Base-by-base conservation (phyloP, 2,888 invertebrate species). In the Podotricha telesiphe region DNA sequence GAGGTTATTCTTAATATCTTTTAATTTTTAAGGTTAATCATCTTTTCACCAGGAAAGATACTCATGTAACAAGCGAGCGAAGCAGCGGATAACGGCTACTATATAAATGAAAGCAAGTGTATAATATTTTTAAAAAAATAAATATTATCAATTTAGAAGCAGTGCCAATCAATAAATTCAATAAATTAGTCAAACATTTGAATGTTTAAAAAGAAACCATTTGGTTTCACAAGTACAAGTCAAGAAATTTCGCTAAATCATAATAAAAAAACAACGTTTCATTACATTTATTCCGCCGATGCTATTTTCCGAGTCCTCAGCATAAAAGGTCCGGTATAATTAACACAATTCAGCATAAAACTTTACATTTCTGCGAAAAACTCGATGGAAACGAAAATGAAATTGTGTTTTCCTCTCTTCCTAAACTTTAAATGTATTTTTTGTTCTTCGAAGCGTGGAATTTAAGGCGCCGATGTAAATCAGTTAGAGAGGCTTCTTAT, bases 261-360 rank as follows among this genome's bases (percentile, higher is more conserved):
- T 59, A 20, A 17, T 42, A 59, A 20, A 55, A 68, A 42, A 61
- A 55, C 65, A 67, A 28, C 47, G 50, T 53, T 55, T 42, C 42
- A 59, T 59, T 45, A 59, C 59, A 59, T 59, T 55, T 17, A 55
- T 55, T 28, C 42, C 59, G 59, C 22, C 59, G 45, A 45, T 45
- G 45, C 45, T 22, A 59, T 59, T 59, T 45, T 42, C 59, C 59
- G n/a, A 59, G 45, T 59, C 59, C 22, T 42, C 70, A 67, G 63
- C 51, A 68, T 68, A 71, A 65, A 65, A 58, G 65, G 58, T 50
- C 65, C 53, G 47, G 65, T 37, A 68, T 71, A 71, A 71, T 71
- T 68, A 68, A 68, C 68, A 66, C 68, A 63, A 71, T 68, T 68
- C 56, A 62, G 64, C 47, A 48, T 47, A 62, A 71, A 71, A 71